Conservation (phyloP, 2,113 vertebrate species). For the Eretmochelys imbricata region DNA sequence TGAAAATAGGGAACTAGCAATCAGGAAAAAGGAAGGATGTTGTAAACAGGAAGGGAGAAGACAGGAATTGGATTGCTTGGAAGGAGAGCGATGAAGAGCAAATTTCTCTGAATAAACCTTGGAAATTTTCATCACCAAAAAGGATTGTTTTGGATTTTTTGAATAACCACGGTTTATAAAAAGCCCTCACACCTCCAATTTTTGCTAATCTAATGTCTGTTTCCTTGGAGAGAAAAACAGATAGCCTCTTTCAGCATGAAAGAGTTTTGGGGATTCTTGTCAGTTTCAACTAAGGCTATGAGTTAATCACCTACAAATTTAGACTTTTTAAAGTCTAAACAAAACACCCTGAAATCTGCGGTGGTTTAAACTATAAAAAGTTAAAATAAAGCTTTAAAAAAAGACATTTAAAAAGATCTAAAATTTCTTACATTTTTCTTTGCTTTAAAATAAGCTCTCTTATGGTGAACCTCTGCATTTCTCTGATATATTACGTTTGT, state of each 20-base stretch:
- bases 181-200: background rate
- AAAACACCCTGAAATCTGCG: background rate
- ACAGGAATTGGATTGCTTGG: background rate
- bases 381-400: background rate
- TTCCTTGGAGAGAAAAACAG: background rate
- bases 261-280: background rate
- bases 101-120: background rate
- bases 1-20: slow-evolving; percentile 3
- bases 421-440: background rate
- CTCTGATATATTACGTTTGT: background rate
- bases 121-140: background rate
- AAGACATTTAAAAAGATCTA: background rate
- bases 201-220: background rate
- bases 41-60: background rate
- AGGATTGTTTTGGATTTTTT: background rate
- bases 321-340: background rate
- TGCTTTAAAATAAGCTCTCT: background rate
- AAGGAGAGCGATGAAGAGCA: background rate
- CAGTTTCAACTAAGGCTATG: background rate
- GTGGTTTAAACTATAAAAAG: background rate
- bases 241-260: background rate
- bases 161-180: background rate
- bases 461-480: background rate
- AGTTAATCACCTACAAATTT: background rate
- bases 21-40: background rate